phyloP scores from a whole-genome alignment of 23 tunicate species.

The Aplidium turbinatum region DNA sequence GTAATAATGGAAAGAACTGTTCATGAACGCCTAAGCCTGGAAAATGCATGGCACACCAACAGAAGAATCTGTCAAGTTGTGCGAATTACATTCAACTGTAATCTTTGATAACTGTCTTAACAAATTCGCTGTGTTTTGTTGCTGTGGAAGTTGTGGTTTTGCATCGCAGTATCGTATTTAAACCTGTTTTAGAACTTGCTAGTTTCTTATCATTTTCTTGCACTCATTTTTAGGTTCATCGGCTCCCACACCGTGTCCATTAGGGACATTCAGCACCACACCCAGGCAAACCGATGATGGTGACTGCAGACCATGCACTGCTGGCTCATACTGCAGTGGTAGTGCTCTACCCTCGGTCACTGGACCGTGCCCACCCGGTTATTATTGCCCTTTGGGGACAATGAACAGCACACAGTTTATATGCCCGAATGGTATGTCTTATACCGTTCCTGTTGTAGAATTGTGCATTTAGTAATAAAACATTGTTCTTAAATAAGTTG shows the following conservation, averaged over 20 bases:
- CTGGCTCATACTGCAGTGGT: conserved; percentile 80
- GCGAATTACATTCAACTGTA: no score
- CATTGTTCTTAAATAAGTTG: background rate
- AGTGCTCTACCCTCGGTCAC: conserved; percentile 60
- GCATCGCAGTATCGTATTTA: no score
- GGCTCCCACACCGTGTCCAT: conserved; percentile 47
- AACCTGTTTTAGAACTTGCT: no score
- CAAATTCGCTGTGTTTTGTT: background rate
- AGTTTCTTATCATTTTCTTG: background rate
- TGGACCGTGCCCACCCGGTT: conserved; percentile 78
- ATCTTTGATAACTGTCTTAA: background rate
- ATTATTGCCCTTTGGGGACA: conserved; percentile 68
- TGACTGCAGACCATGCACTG: conserved; percentile 78
- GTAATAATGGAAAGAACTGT: no score
- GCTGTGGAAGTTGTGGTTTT: no score
- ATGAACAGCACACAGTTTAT: conserved; percentile 3
- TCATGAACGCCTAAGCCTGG: no score
- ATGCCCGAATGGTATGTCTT: conserved; percentile 57
- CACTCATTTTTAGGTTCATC: conserved; percentile 47
- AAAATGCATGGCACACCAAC: no score
- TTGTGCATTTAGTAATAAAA: no score
- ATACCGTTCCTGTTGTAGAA: no score
- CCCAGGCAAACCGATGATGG: conserved; percentile 59
- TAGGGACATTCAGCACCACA: conserved; percentile 70
- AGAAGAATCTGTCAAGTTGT: no score